Evolutionary conservation across 2,113 vertebrate genomes (phyloP), one percentile per base, ranked within the genome.

Genomic region (Odocoileus hemionus): DNA sequence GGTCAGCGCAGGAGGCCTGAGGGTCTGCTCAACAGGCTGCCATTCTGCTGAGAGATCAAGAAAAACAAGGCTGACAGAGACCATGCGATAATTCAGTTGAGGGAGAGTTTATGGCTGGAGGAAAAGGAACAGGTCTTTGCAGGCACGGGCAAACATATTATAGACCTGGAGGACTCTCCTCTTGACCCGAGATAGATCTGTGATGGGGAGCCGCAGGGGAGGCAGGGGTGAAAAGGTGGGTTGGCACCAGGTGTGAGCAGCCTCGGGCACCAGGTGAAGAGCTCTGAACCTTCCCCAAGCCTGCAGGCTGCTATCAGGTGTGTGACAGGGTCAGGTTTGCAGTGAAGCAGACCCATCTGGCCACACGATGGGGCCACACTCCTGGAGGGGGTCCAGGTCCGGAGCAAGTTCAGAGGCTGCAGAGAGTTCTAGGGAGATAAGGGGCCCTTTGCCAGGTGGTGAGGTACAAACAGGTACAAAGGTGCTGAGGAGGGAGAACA

Each of bases 241-340:
- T 82, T 90, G 80, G 86, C 82, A 50, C 60, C 84, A 82, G 1
- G 25, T 36, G 54, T 39, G 39, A 88, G 76, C n/a, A 8, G 36
- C 85, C 92, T 79, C 76, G 58, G 96, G 36, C 7, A 7, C 92
- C 43, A 88, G 87, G 82, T 43, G 60, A 67, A 76, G 95, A 95
- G 89, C 43, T n/a, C 21, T 15, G 28, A 58, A 13, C 47, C 39
- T 67, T 86, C n/a, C n/a, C 57, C 3, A 12, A 47, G 82, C 43
- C 64, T 9, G 1, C 2, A 19, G 76, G 43, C 61, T 6, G 15
- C 25, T 9, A 6, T 23, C 9, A 1, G 19, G 19, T 2, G 3
- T n/a, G 7, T 2, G 5, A 50, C 1, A 52, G 54, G 78, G 47
- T 28, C 4, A 12, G 17, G 8, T 39, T 17, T 50, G 52, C 9